Conservation (phyloP, 2,113 vertebrate species). For the Regulus satrapa region DNA sequence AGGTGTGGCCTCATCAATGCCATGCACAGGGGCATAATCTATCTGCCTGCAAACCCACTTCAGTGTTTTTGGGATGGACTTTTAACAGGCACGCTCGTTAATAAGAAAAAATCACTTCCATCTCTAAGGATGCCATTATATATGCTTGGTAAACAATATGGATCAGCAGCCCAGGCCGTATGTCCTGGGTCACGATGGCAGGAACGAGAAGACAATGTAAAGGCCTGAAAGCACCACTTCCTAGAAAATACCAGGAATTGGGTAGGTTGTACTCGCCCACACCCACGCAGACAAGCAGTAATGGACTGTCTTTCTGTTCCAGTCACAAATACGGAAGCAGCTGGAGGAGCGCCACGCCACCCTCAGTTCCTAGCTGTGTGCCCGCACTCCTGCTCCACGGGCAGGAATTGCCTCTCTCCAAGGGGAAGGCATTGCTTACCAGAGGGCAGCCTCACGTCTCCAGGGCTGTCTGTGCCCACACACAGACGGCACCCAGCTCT, state of each 20-base stretch:
- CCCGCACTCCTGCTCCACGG: fast-evolving
- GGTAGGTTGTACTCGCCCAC: background rate
- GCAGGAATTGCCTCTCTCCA: background rate
- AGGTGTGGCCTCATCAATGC: background rate
- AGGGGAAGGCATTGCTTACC: background rate
- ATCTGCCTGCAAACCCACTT: background rate
- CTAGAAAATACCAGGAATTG: background rate
- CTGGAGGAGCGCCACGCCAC: background rate
- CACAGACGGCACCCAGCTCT: background rate
- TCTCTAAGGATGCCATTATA: background rate
- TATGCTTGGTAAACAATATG: background rate
- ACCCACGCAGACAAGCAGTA: background rate
- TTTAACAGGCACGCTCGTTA: background rate
- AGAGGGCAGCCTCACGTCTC: background rate
- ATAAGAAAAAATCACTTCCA: background rate
- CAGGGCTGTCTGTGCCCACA: fast-evolving
- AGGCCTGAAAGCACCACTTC: background rate
- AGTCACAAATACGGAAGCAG: slow-evolving; percentile 73
- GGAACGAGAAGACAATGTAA: background rate
- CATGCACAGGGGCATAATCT: background rate
- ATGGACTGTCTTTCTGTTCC: background rate
- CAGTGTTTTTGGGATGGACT: background rate
- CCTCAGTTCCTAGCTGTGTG: background rate
- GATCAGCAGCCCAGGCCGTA: fast-evolving
- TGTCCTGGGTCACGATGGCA: background rate